Base-by-base conservation (phyloP, 92 coral and sea anemone species). In the Epizoanthus stellaris region DNA sequence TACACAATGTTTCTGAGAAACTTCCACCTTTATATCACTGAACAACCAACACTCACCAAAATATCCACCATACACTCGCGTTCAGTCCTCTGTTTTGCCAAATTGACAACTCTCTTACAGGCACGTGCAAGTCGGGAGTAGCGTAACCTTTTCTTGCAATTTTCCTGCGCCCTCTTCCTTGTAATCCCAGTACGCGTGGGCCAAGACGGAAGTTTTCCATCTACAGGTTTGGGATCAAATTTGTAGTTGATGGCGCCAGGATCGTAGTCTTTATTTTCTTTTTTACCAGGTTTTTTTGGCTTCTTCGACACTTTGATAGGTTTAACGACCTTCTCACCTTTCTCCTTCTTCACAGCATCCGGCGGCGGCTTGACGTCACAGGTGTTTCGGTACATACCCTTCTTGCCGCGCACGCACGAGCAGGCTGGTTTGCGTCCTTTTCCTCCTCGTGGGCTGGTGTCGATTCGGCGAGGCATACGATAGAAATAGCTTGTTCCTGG, bases 291-390 rank as follows among this genome's bases (percentile, higher is more conserved):
- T 40, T 88, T 87, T 75, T 80, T 89, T n/a, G 91, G 90, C 66
- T 76, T 85, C 38, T 94, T 75, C 1, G 90, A 93, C 17, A 92
- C 95, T 30, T 85, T 77, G 73, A 94, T 92, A 0, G 98, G 98
- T 20, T 76, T 90, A 1, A 92, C 92, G 14, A 92, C 82, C 43
- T 92, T 88, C 43, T 93, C 98, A 12, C 95, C 95, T 21, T 63
- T 79, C 25, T 57, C 56, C 71, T 79, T 79, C 30, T 76, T 63
- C 53, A 81, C 93, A 4, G 85, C 70, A 57, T 80, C 92, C 21
- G 98, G 98, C 6, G 91, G 79, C 6, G 98, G 98, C 43, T 89
- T 89, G 61, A 94, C 90, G 91, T 92, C 98, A 65, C 98, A 94
- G 3, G 92, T 89, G 80, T 92, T 94, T 15, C 83, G 83, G 67